These are phyloP conservation scores for Aphelinus certus DNA, from an alignment of 1,140 invertebrate genomes.

Conservation along the genomic window DNA sequence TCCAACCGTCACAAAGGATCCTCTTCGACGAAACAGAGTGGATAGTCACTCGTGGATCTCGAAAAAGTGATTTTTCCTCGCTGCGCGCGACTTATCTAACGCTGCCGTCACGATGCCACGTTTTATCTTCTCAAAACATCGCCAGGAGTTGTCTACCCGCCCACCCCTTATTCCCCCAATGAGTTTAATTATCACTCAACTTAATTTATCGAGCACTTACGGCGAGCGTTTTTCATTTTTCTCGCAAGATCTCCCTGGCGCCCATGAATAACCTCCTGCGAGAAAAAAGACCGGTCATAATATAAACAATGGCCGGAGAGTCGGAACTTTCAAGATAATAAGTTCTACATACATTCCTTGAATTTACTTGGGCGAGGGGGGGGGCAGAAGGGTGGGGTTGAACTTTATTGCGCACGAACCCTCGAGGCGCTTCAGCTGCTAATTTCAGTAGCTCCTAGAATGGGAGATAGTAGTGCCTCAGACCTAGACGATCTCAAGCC, in stretches of 20 bases:
- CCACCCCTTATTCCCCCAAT: not conserved
- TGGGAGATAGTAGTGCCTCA: too few relatives aligned
- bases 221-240: not conserved
- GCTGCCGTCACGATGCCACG: too few relatives aligned
- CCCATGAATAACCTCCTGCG: not conserved
- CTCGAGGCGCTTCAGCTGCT: slow-evolving; percentile 6
- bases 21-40: too few relatives aligned
- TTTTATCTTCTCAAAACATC: too few relatives aligned
- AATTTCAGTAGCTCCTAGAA: not conserved
- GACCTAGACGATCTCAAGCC: too few relatives aligned
- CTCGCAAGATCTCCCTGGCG: not conserved
- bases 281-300: not conserved
- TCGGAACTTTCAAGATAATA: not conserved
- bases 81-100: too few relatives aligned
- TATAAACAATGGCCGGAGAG: not conserved
- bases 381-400: not conserved
- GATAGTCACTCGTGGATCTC: too few relatives aligned
- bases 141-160: too few relatives aligned
- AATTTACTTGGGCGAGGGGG: not conserved
- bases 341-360: not conserved
- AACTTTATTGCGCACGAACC: slow-evolving; percentile 10
- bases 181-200: not conserved
- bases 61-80: too few relatives aligned
- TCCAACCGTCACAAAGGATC: too few relatives aligned
- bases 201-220: slow-evolving; percentile 1